Evolutionary conservation across 2,888 invertebrate species (phyloP).

Genomic region (Lapara coniferarum): DNA sequence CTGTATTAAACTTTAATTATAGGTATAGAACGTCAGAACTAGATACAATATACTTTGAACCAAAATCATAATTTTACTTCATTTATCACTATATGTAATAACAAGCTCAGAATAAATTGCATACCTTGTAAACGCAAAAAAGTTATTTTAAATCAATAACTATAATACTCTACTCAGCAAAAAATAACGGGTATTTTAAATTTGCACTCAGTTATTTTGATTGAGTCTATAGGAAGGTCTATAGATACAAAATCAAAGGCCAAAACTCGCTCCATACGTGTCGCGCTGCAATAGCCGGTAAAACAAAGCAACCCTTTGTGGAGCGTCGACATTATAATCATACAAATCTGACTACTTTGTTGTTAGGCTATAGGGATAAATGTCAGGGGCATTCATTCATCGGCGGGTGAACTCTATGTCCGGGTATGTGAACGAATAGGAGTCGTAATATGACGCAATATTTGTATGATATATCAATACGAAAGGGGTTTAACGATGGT

Average conservation of each 20-base stretch:
- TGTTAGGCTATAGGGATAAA: conserved; percentile 69
- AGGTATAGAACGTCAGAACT: too few relatives aligned
- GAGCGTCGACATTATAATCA: conserved; percentile 59
- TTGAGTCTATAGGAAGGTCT: conserved; percentile 26
- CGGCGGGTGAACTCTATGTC: conserved; percentile 24
- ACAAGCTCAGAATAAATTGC: too few relatives aligned
- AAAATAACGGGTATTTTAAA: too few relatives aligned
- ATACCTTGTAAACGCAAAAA: too few relatives aligned
- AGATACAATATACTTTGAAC: too few relatives aligned
- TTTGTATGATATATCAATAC: too few relatives aligned
- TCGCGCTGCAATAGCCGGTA: conserved; percentile 50
- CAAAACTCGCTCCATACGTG: conserved; percentile 52
- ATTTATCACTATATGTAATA: too few relatives aligned
- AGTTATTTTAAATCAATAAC: too few relatives aligned
- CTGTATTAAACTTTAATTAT: too few relatives aligned
- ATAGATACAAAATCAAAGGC: conserved; percentile 41
- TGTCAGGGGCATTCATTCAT: conserved; percentile 60
- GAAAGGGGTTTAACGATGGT: too few relatives aligned
- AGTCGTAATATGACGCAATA: background rate
- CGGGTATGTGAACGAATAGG: conserved; percentile 20
- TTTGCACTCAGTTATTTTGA: background rate
- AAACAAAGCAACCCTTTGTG: conserved; percentile 59
- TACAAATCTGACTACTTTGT: conserved; percentile 67
- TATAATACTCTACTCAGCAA: too few relatives aligned
- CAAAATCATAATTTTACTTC: too few relatives aligned